A percentile compares a stretch with the other conserved stretches of the same genome.
Evolutionary conservation across 2,113 vertebrate genomes (phyloP).

Genomic region (Colossoma macropomum): DNA sequence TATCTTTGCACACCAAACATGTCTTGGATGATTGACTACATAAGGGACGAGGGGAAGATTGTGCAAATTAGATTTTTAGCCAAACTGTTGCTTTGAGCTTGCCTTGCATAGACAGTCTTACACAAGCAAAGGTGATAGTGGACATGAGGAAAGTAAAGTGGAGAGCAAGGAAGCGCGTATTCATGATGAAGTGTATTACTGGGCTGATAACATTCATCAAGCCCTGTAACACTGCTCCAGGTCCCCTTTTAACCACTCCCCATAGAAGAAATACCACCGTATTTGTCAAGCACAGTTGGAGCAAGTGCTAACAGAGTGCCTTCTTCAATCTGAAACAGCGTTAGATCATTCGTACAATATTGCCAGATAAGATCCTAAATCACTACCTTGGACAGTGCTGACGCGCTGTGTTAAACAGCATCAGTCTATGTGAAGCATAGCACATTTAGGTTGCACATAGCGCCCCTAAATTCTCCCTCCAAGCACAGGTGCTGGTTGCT

Average conservation of each 20-base stretch:
- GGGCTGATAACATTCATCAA: slow-evolving; percentile 49
- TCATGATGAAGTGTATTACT: slow-evolving; percentile 39
- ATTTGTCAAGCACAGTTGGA: slow-evolving; percentile 47
- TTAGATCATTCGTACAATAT: slow-evolving; percentile 12
- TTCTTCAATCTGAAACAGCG: slow-evolving; percentile 32
- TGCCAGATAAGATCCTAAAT: slow-evolving; percentile 21
- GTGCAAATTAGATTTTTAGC: neutral
- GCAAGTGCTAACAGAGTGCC: slow-evolving; percentile 37
- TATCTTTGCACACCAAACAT: neutral
- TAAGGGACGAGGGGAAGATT: neutral
- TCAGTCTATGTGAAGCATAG: neutral
- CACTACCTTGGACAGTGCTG: neutral
- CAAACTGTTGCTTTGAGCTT: neutral
- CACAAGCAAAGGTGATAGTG: neutral
- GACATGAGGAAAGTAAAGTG: neutral
- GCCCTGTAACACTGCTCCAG: slow-evolving; percentile 12
- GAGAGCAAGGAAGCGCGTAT: neutral
- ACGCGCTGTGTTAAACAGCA: neutral
- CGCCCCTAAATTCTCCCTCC: neutral
- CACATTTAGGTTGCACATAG: neutral
- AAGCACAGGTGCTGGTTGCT: neutral
- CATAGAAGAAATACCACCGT: slow-evolving; percentile 38
- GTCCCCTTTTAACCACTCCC: slow-evolving; percentile 37
- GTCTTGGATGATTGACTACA: neutral
- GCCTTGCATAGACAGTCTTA: neutral